These are phyloP conservation scores for Zaprionus vittiger DNA, from an alignment of 1,140 invertebrate species.

Conservation along the genomic window DNA sequence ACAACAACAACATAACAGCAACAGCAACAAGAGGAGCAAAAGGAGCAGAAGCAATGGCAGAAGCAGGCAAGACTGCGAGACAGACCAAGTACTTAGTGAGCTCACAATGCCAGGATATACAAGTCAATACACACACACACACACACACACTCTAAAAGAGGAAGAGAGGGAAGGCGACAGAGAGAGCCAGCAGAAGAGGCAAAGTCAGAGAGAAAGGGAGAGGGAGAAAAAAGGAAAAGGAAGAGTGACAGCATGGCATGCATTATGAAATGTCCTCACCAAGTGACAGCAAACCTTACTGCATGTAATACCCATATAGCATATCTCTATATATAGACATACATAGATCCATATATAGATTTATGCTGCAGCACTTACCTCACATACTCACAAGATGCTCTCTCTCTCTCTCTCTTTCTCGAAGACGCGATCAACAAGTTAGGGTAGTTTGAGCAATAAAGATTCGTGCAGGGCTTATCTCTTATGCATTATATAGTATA, in stretches of 20 bases:
- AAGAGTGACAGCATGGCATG: neutral
- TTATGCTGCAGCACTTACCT: neutral
- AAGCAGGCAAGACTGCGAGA: neutral
- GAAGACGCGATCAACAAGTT: neutral
- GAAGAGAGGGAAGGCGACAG: neutral
- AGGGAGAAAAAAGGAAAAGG: neutral
- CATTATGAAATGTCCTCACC: slow-evolving; percentile 14
- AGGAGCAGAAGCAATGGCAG: neutral
- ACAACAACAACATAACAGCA: slow-evolving; percentile 16
- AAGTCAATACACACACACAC: slow-evolving; percentile 26
- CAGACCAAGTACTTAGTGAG: slow-evolving; percentile 19
- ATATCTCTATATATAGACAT: neutral
- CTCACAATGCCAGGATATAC: slow-evolving; percentile 32
- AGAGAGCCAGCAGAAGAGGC: no score
- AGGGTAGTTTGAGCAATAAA: neutral
- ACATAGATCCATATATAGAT: neutral
- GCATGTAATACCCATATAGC: neutral
- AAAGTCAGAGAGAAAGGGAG: neutral
- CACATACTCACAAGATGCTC: neutral
- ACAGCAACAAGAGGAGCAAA: slow-evolving; percentile 3
- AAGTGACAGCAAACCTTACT: neutral
- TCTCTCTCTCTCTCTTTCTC: neutral
- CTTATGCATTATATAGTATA: no score
- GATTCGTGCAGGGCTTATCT: neutral
- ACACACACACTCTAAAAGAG: neutral